Evolutionary conservation across 2,797 vertebrate genomes (phyloP).

Genomic region (Sphaeramia orbicularis): DNA sequence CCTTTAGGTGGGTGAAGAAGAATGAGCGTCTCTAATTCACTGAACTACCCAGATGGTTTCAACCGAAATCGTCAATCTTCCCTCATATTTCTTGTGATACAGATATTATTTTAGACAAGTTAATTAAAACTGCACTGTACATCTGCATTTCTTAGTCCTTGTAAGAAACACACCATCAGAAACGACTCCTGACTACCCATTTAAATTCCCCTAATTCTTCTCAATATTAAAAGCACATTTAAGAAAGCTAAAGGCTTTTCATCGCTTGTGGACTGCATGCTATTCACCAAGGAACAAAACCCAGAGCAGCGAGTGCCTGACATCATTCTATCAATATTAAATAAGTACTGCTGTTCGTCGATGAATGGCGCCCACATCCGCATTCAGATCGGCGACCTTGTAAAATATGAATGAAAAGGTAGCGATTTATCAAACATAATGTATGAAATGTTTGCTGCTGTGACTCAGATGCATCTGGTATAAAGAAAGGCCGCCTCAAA

Average conservation of each 20-base stretch:
- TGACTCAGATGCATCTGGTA: not conserved
- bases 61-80: too few species aligned
- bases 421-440: not conserved
- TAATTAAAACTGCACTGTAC: too few species aligned
- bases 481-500: not conserved
- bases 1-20: too few species aligned
- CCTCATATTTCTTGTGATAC: too few species aligned
- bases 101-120: too few species aligned
- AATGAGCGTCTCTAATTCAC: too few species aligned
- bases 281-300: slow-evolving; percentile 5
- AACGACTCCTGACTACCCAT: too few species aligned
- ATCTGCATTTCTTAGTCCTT: too few species aligned
- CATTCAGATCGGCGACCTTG: not conserved
- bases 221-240: slow-evolving; percentile 12
- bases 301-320: not conserved
- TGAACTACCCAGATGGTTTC: too few species aligned
- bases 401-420: not conserved
- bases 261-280: too few species aligned
- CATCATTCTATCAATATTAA: slow-evolving; percentile 3
- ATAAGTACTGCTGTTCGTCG: not conserved
- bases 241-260: not conserved
- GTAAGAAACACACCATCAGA: too few species aligned
- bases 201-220: too few species aligned
- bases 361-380: not conserved
- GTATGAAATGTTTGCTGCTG: not conserved